phyloP scores from a whole-genome alignment of 1,140 invertebrate species.

The Galendromus occidentalis region DNA sequence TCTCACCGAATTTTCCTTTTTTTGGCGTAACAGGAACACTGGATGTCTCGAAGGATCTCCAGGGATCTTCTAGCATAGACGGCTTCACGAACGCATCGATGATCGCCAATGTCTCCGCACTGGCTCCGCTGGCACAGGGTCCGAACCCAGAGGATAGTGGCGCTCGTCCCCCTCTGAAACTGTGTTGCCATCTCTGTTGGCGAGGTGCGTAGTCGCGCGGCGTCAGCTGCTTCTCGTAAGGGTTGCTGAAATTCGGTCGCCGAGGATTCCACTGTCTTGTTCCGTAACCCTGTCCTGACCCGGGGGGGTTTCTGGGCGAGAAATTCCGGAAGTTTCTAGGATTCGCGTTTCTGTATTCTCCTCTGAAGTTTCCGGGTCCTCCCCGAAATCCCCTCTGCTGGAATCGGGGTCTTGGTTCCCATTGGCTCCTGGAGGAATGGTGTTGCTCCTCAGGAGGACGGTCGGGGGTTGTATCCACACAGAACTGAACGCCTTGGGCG shows the following conservation, averaged over 20 bases:
- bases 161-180: neutral
- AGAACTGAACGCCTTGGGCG: neutral
- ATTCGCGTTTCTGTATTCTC: too few species aligned
- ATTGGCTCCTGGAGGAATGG: too few species aligned
- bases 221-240: constrained; percentile 1
- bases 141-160: neutral
- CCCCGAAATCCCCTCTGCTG: too few species aligned
- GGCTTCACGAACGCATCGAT: neutral
- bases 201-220: neutral
- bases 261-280: neutral
- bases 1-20: neutral
- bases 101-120: neutral
- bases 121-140: neutral
- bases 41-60: neutral
- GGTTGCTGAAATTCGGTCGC: constrained; percentile 3
- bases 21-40: neutral
- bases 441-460: neutral
- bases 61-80: neutral
- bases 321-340: too few species aligned
- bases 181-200: neutral
- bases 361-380: too few species aligned
- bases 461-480: neutral
- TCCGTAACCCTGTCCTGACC: too few species aligned
- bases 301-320: too few species aligned
- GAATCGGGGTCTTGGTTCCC: too few species aligned